A percentile compares a stretch with the other conserved stretches of the same genome.
phyloP scores from a whole-genome alignment of 2,797 vertebrate species.

The Trichosurus vulpecula region DNA sequence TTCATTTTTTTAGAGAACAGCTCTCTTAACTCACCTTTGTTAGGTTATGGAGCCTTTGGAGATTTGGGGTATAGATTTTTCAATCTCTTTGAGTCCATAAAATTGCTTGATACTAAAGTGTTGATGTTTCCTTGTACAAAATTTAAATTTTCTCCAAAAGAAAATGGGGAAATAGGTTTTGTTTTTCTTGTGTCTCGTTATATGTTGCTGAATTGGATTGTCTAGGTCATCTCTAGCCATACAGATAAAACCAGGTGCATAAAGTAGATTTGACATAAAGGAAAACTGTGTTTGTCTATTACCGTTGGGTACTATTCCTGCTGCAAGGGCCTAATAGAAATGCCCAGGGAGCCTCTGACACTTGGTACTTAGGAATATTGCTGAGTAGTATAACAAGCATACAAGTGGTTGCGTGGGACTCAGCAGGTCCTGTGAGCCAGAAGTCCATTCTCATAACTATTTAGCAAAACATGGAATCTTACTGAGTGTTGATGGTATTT shows the following conservation, averaged over 20 bases:
- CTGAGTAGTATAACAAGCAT: neutral
- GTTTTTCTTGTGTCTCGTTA: neutral
- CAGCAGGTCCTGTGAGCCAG: neutral
- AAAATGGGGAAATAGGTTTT: neutral
- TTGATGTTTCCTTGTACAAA: neutral
- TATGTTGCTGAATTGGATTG: neutral
- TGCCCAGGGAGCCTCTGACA: neutral
- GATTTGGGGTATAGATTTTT: neutral
- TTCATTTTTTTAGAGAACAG: neutral
- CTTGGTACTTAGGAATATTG: too few species aligned
- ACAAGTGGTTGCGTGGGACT: neutral
- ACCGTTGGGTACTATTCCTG: fast-evolving
- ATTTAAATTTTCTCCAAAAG: neutral
- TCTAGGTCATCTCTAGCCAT: neutral
- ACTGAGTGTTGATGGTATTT: neutral
- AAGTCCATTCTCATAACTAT: neutral
- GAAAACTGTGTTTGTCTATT: too few species aligned
- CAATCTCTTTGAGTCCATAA: neutral
- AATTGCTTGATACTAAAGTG: neutral
- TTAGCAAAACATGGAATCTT: neutral
- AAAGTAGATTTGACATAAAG: neutral
- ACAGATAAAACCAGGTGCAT: neutral
- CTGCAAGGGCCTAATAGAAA: fast-evolving
- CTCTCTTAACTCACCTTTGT: neutral
- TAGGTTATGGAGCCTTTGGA: neutral